Evolutionary conservation across 1,140 invertebrate genomes (phyloP).

Genomic region (Caenorhabditis brenneri): DNA sequence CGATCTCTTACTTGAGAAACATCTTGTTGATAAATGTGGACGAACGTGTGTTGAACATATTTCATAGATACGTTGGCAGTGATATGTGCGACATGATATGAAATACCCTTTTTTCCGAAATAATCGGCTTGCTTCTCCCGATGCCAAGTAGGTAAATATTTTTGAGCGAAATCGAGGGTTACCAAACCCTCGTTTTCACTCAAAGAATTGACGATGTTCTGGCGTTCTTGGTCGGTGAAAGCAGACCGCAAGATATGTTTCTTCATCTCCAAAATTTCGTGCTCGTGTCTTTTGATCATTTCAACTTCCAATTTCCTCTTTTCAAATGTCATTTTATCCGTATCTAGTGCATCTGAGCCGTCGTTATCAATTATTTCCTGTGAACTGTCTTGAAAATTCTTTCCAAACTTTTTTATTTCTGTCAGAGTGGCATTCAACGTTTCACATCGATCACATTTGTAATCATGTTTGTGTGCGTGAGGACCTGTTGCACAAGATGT

Average conservation of each 20-base stretch:
- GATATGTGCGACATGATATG: neutral
- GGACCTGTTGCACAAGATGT: neutral
- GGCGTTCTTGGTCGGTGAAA: no score
- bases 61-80: neutral
- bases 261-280: neutral
- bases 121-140: no score
- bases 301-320: neutral
- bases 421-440: neutral
- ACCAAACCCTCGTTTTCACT: no score
- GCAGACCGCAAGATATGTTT: neutral
- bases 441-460: neutral
- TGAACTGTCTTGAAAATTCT: no score
- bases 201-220: no score
- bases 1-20: neutral
- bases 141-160: no score
- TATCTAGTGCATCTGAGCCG: no score
- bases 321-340: no score
- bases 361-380: no score
- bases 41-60: neutral
- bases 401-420: neutral
- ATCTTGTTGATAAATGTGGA: neutral
- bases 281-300: neutral
- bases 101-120: no score
- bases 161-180: no score
- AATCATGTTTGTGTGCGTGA: neutral